Conservation (phyloP, 2,888 invertebrate species). For the Lasioglossum oenotherae region DNA sequence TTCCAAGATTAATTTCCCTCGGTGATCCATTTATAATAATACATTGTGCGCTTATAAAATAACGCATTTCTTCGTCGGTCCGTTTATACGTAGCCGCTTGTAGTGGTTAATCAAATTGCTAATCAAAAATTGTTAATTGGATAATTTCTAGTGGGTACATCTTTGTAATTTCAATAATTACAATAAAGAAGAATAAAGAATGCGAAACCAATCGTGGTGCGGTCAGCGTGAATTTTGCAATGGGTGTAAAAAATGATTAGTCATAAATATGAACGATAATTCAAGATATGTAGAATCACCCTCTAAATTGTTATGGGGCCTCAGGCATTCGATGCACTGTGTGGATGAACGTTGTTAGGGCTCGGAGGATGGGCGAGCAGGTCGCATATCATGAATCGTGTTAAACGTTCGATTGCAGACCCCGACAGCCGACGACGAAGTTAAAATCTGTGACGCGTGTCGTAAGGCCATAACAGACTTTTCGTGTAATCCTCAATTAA, state of each 20-base stretch:
- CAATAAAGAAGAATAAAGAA: no score
- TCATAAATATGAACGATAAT: background rate
- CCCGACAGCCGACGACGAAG: constrained; percentile 34
- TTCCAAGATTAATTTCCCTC: background rate
- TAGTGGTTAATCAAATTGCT: no score
- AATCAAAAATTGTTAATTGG: no score
- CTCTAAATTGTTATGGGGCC: background rate
- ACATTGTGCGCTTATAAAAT: background rate
- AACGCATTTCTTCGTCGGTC: background rate
- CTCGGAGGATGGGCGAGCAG: background rate
- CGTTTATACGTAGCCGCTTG: background rate
- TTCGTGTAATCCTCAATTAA: constrained; percentile 80
- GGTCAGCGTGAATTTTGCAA: no score
- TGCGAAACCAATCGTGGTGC: no score
- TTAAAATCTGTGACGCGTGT: constrained; percentile 60
- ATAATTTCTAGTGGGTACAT: no score
- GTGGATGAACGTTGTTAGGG: background rate
- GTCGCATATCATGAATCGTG: constrained; percentile 29
- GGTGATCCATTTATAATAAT: background rate
- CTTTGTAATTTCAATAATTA: no score
- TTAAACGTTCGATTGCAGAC: constrained; percentile 31
- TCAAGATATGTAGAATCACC: background rate
- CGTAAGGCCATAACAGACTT: constrained; percentile 81
- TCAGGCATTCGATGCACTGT: background rate
- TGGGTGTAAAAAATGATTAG: background rate